Base-by-base conservation (phyloP, 2,797 vertebrate genomes). In the Mus minutoides region DNA sequence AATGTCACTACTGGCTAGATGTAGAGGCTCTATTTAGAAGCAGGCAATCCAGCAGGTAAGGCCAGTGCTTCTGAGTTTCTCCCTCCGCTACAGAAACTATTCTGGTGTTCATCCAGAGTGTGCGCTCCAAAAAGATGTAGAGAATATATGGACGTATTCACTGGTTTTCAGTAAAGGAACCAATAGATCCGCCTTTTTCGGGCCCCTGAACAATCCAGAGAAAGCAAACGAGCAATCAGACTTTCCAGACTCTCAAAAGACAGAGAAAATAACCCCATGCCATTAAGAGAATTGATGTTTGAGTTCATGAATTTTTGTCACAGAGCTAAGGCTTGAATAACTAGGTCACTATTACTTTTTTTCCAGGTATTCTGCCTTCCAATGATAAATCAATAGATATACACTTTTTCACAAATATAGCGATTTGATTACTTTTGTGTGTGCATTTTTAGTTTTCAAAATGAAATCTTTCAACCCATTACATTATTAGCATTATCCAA, bases 401-500 rank as follows among this genome's bases (percentile, higher is more conserved):
- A 64, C 83, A 69, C 26, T 9, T 78, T 77, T 83, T 90, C 52
- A 37, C 71, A 89, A 92, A n/a, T 73, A 43, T 2, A 94, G n/a
- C 12, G 43, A 24, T 56, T 49, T 46, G 26, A n/a, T 46, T 46
- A 71, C 19, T 62, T 49, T 56, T 82, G 60, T 62, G 56, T 56
- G 22, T 64, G 78, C 34, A 76, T 46, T 52, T 90, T 9, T 75
- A n/a, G 77, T 80, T 16, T 21, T 6, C 21, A 54, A 90, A 95
- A 88, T 93, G 37, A 90, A 89, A 80, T 62, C 40, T 75, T 80
- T 83, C 37, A 62, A 60, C 34, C 17, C 58, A n/a, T 58, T 92
- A 24, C 46, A 95, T 95, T 40, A 75, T 91, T 78, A 86, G 52
- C 29, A 94, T 9, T n/a, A 82, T 6, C 31, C 75, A 69, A 69